phyloP scores from a whole-genome alignment of 2,113 vertebrate species.

The Heliornis fulica region DNA sequence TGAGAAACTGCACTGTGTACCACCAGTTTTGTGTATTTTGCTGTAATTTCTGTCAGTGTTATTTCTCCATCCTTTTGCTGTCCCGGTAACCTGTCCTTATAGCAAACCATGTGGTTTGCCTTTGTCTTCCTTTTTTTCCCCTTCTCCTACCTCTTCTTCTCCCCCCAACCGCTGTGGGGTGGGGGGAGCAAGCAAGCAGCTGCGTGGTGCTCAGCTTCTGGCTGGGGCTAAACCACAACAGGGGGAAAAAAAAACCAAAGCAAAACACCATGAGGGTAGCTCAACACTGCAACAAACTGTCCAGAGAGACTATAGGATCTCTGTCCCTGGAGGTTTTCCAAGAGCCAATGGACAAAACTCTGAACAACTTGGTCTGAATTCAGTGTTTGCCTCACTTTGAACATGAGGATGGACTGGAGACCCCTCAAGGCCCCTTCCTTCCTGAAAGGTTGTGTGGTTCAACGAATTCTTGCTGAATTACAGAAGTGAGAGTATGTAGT shows the following conservation, averaged over 20 bases:
- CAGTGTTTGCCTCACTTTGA: not conserved
- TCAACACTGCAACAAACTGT: not conserved
- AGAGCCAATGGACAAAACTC: not conserved
- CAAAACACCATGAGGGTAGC: not conserved
- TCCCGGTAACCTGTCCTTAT: too few relatives aligned
- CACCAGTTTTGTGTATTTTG: too few relatives aligned
- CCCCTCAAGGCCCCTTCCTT: not conserved
- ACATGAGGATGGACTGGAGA: not conserved
- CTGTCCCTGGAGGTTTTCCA: not conserved
- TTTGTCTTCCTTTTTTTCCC: too few relatives aligned
- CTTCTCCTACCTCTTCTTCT: too few relatives aligned
- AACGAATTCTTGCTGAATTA: not conserved
- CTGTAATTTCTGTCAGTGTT: too few relatives aligned
- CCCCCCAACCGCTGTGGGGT: too few relatives aligned
- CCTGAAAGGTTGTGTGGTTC: not conserved
- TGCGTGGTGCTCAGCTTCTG: too few relatives aligned
- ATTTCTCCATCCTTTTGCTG: too few relatives aligned
- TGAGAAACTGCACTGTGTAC: too few relatives aligned
- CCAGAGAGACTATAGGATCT: not conserved
- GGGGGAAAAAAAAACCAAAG: accelerated
- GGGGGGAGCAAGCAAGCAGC: too few relatives aligned
- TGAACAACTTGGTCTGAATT: not conserved
- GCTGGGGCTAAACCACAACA: too few relatives aligned
- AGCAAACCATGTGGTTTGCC: too few relatives aligned
- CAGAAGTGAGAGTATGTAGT: not conserved